phyloP scores from a whole-genome alignment of 2,113 vertebrate species.

The Callaeas wilsoni region DNA sequence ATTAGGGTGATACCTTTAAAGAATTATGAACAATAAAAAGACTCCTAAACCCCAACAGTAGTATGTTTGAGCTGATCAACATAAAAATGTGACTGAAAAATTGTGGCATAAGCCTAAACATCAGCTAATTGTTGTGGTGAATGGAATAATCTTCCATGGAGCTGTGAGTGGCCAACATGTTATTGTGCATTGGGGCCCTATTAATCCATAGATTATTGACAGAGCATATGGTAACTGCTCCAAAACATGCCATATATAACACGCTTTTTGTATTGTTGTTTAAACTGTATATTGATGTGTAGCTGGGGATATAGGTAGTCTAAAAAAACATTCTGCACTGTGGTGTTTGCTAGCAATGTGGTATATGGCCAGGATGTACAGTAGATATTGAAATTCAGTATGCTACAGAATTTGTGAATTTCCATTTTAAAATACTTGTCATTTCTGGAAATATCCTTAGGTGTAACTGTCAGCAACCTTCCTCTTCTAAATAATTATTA shows the following conservation, averaged over 20 bases:
- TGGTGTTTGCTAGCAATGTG: neutral
- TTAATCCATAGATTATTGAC: slow-evolving; percentile 18
- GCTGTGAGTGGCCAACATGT: neutral
- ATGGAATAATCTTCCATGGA: neutral
- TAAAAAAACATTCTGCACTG: neutral
- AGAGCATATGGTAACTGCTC: neutral
- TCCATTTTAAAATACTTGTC: slow-evolving; percentile 23
- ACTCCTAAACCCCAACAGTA: neutral
- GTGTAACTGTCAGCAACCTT: slow-evolving; percentile 8
- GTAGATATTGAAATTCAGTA: neutral
- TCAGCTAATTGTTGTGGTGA: neutral
- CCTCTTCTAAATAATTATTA: neutral
- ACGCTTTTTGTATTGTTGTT: neutral
- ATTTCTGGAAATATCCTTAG: slow-evolving; percentile 27
- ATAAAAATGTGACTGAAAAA: slow-evolving; percentile 9
- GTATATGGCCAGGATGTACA: neutral
- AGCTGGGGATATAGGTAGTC: neutral
- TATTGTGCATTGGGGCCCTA: neutral
- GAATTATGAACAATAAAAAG: neutral
- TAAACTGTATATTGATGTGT: neutral
- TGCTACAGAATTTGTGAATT: slow-evolving; percentile 13
- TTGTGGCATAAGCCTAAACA: neutral
- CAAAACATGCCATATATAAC: neutral
- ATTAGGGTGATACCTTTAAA: neutral
- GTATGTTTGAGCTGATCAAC: neutral